phyloP scores from a whole-genome alignment of 2,797 vertebrate species.

The Danio albolineatus region DNA sequence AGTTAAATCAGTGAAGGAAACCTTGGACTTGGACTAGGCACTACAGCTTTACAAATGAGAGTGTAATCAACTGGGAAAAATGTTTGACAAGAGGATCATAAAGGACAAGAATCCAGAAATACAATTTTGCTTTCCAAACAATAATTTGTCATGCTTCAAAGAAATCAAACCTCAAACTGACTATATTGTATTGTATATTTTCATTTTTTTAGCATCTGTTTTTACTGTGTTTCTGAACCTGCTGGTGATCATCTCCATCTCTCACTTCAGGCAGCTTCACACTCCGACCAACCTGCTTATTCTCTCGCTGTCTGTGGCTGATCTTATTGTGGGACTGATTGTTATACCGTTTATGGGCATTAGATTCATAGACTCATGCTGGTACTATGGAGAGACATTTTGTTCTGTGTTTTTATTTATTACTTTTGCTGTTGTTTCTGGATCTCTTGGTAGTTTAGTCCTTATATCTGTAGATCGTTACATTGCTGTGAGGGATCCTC shows the following conservation, averaged over 20 bases:
- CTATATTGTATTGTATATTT: constrained; percentile 35
- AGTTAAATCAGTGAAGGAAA: background rate
- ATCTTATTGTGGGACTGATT: constrained; percentile 78
- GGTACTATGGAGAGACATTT: constrained; percentile 75
- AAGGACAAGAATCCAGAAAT: background rate
- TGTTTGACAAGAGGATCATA: background rate
- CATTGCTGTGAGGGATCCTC: constrained; percentile 71
- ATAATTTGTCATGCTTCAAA: constrained; percentile 38
- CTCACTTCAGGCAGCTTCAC: constrained; percentile 80
- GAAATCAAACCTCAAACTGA: background rate
- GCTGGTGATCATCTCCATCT: constrained; percentile 78
- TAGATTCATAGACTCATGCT: constrained; percentile 76
- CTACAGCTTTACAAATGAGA: background rate
- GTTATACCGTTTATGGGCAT: constrained; percentile 78
- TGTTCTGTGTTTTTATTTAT: constrained; percentile 74
- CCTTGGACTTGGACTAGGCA: background rate
- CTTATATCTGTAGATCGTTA: constrained; percentile 76
- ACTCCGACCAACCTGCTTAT: constrained; percentile 80
- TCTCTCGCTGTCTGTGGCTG: constrained; percentile 77
- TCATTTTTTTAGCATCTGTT: constrained; percentile 56
- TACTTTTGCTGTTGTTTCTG: constrained; percentile 73
- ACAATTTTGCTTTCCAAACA: constrained; percentile 40
- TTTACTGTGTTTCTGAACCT: constrained; percentile 76
- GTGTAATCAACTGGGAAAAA: background rate
- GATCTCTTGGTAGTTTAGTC: constrained; percentile 80